Percentiles rank a stretch among this genome's conserved stretches.
Evolutionary conservation across 2,113 vertebrate genomes (phyloP).

Genomic region (Columba janthina): DNA sequence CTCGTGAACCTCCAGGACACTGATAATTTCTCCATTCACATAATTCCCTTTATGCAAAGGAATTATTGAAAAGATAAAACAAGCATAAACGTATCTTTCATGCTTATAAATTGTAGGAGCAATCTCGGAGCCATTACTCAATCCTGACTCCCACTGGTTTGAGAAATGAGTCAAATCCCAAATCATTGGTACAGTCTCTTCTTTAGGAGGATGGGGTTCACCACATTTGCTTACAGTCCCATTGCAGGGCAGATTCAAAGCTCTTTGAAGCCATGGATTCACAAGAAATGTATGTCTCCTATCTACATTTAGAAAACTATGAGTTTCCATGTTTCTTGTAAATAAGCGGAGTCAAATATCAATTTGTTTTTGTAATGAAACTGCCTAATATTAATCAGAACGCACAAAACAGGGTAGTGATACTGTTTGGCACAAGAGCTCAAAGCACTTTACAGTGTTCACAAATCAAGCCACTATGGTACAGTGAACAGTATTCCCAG

Average conservation of each 20-base stretch:
- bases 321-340: not conserved
- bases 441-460: not conserved
- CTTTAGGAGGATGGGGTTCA: not conserved
- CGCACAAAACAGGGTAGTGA: not conserved
- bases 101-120: not conserved
- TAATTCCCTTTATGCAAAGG: not conserved
- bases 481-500: not conserved
- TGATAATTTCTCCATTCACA: not conserved
- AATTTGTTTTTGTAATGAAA: not conserved
- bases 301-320: not conserved
- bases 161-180: not conserved
- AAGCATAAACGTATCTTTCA: not conserved
- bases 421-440: not conserved
- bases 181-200: not conserved
- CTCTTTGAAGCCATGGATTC: not conserved
- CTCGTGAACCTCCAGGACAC: not conserved
- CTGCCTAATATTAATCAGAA: not conserved
- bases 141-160: not conserved
- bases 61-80: not conserved
- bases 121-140: not conserved
- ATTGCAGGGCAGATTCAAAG: not conserved
- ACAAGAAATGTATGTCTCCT: not conserved
- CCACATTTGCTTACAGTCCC: not conserved
- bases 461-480: not conserved
- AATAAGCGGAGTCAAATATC: not conserved